A percentile compares a stretch with the other conserved stretches of the same genome.
Conservation (phyloP, 2,888 invertebrate species). For the Diogma glabrata region DNA sequence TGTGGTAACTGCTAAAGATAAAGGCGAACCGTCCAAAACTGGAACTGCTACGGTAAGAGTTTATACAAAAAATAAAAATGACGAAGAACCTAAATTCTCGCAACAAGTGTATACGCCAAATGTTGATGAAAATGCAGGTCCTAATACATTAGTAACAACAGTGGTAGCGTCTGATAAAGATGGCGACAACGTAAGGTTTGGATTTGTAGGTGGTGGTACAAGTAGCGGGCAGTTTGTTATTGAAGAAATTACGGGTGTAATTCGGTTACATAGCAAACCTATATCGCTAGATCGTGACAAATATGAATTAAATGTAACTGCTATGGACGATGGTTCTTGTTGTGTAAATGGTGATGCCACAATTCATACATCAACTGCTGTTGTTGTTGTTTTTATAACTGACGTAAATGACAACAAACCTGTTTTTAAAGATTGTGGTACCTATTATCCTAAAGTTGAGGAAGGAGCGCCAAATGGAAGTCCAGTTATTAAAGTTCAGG, state of each 20-base stretch:
- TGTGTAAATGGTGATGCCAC: constrained; percentile 81
- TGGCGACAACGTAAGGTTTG: constrained; percentile 90
- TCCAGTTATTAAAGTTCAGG: constrained; percentile 86
- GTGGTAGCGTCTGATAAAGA: constrained; percentile 96
- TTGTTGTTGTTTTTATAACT: constrained; percentile 91
- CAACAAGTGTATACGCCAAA: constrained; percentile 95
- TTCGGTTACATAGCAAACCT: constrained; percentile 74
- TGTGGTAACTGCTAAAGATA: constrained; percentile 85
- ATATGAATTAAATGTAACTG: constrained; percentile 93
- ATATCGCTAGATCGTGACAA: constrained; percentile 85
- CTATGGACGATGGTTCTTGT: constrained; percentile 95
- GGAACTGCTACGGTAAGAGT: constrained; percentile 89
- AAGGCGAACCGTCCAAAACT: constrained; percentile 84
- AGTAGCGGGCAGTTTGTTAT: constrained; percentile 89
- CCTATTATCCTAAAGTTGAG: constrained; percentile 87
- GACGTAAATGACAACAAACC: constrained; percentile 97
- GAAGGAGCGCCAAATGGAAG: constrained; percentile 91
- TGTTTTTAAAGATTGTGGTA: constrained; percentile 85
- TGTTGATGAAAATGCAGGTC: constrained; percentile 91
- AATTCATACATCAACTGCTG: constrained; percentile 86
- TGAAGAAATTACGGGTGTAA: constrained; percentile 90
- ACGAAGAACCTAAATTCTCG: constrained; percentile 93
- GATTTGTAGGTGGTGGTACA: constrained; percentile 81
- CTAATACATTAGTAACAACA: constrained; percentile 89
- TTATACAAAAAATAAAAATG: constrained; percentile 97